Evolutionary conservation across 2,113 vertebrate species (phyloP).

Genomic region (Pollimyrus isidori): DNA sequence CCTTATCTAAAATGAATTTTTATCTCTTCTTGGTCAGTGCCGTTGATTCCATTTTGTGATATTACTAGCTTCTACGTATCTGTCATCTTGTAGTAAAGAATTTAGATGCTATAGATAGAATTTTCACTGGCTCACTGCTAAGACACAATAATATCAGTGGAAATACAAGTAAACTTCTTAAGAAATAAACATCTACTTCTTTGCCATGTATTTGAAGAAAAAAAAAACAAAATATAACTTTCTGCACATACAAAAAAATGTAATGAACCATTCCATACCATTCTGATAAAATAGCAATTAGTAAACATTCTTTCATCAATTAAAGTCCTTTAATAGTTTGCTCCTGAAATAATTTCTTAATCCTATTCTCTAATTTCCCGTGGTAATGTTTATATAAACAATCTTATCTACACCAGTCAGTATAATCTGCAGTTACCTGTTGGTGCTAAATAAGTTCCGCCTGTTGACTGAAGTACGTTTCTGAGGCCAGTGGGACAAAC

Average conservation of each 20-base stretch:
- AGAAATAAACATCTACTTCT: neutral
- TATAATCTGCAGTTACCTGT: neutral
- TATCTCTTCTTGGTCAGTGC: neutral
- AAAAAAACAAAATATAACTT: neutral
- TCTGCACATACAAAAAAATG: neutral
- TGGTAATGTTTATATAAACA: neutral
- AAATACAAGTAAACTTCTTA: neutral
- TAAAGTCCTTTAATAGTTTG: neutral
- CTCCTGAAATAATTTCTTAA: neutral
- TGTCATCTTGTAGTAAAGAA: neutral
- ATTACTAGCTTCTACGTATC: neutral
- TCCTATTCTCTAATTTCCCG: neutral
- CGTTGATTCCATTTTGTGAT: neutral
- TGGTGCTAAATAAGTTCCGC: neutral
- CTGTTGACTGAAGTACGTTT: neutral
- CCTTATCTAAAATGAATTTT: neutral
- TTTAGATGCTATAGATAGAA: neutral
- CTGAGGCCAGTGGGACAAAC: neutral
- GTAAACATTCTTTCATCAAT: neutral
- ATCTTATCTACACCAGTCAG: neutral
- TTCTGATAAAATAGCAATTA: neutral
- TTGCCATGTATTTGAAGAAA: neutral
- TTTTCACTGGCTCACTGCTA: neutral
- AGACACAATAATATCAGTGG: neutral
- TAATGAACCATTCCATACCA: neutral